Evolutionary conservation across 2,113 vertebrate genomes (phyloP), one percentile per base, ranked within the genome.

Genomic region (Oreochromis tanganicae): DNA sequence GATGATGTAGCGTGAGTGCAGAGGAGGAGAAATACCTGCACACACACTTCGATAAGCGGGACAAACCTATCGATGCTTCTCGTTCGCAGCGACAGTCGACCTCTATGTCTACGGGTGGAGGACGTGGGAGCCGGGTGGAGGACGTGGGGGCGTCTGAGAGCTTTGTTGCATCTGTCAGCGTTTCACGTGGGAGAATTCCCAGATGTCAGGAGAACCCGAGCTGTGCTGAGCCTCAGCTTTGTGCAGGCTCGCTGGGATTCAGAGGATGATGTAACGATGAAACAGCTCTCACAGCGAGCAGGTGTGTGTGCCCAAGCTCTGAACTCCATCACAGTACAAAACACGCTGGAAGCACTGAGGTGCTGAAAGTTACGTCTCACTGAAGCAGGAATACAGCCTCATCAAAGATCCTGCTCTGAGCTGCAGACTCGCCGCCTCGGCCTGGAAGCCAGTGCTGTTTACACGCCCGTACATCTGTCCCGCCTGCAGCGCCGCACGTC

Each of bases 51-150:
- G 41, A 78, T 82, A 61, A 87, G 55, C 2, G 24, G 38, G 32
- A 34, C 21, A 34, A 79, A 55, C 13, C 46, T 66, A 78, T 87
- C 43, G 21, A 59, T 32, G 13, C 27, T 17, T 12, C 12, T 10
- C 1, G 21, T 57, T 57, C 3, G 6, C 21, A 57, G 61, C 19
- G 5, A 36, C 34, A 66, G 34, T 66, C 34, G 10, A 66, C 61
- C 61, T 66, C 61, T 66, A 10, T 7, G 9, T 13, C n/a, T n/a
- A 21, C 0, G 34, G 1, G 10, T 38, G 61, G 34, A 1, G 34
- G 61, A n/a, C 0, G 2, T 4, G 9, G 4, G 9, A 2, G 5
- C 16, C 0, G 1, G 0, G 48, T 4, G 21, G 12, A 17, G 2
- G 32, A n/a, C 0, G 57, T 34, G 27, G 5, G 57, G 2, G 29